phyloP scores from a whole-genome alignment of 2,113 vertebrate species.

The Gulo gulo region DNA sequence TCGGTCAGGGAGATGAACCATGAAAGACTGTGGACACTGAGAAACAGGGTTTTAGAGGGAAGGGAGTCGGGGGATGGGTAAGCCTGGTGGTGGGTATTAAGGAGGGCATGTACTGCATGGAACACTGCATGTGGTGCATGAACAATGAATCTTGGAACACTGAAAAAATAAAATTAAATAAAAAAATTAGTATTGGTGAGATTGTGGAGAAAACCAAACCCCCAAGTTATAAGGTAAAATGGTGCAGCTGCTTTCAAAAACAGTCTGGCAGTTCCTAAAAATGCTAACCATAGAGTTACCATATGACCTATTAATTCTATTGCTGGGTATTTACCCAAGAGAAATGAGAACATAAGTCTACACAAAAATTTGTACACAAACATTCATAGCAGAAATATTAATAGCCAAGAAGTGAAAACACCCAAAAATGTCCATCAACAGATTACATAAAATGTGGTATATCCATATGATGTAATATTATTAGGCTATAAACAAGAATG shows the following conservation, averaged over 20 bases:
- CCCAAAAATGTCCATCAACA: not conserved
- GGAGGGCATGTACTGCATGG: too few species aligned
- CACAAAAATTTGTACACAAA: not conserved
- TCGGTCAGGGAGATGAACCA: too few species aligned
- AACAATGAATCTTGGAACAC: too few species aligned
- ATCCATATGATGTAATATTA: not conserved
- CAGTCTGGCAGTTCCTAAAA: not conserved
- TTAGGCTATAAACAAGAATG: constrained; percentile 7
- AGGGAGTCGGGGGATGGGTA: too few species aligned
- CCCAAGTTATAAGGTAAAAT: not conserved
- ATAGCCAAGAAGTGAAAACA: not conserved
- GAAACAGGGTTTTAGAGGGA: too few species aligned
- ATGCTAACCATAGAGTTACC: not conserved
- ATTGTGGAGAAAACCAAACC: not conserved
- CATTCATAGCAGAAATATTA: not conserved
- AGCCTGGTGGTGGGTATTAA: too few species aligned
- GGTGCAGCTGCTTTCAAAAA: not conserved
- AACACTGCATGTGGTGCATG: too few species aligned
- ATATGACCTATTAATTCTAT: not conserved
- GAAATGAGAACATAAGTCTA: constrained; percentile 7
- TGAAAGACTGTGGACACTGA: too few species aligned
- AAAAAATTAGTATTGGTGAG: not conserved
- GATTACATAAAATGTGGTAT: not conserved
- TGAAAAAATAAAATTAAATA: too few species aligned
- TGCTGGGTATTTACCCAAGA: not conserved